Evolutionary conservation across 1,140 invertebrate species (phyloP).

Genomic region (Lucilia cuprina): DNA sequence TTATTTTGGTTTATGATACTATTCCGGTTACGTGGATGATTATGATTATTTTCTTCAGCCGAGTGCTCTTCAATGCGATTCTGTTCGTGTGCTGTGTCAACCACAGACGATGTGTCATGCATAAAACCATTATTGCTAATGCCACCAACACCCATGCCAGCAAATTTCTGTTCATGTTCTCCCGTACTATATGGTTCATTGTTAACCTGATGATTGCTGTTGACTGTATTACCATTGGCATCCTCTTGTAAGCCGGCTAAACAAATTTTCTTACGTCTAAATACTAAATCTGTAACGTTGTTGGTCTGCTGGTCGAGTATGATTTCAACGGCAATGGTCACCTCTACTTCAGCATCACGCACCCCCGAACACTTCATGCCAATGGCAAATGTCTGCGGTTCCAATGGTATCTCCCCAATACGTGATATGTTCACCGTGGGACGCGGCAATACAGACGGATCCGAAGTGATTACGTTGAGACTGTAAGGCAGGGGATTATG

Average conservation of each 20-base stretch:
- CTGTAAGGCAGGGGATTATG: slow-evolving; percentile 80
- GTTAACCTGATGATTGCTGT: neutral
- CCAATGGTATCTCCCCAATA: slow-evolving; percentile 78
- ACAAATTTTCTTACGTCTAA: slow-evolving; percentile 87
- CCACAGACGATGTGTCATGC: slow-evolving; percentile 29
- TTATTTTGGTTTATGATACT: slow-evolving; percentile 36
- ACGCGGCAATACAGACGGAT: slow-evolving; percentile 75
- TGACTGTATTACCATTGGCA: neutral
- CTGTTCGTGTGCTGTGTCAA: slow-evolving; percentile 27
- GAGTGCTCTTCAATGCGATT: slow-evolving; percentile 48
- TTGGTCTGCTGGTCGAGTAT: slow-evolving; percentile 70
- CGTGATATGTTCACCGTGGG: slow-evolving; percentile 84
- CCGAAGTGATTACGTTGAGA: slow-evolving; percentile 78
- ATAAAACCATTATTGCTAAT: slow-evolving; percentile 11
- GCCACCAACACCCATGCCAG: neutral
- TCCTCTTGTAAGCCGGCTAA: slow-evolving; percentile 43
- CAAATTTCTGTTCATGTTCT: slow-evolving; percentile 13
- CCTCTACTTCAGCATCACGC: slow-evolving; percentile 81
- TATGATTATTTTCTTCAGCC: slow-evolving; percentile 4
- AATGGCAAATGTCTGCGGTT: slow-evolving; percentile 81
- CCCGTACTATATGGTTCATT: neutral
- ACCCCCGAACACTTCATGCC: slow-evolving; percentile 82
- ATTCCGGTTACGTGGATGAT: slow-evolving; percentile 28
- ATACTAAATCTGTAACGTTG: slow-evolving; percentile 78
- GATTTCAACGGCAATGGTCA: slow-evolving; percentile 86